Conservation (phyloP, 64 coral and sea anemone species). For the Montipora sp. region DNA sequence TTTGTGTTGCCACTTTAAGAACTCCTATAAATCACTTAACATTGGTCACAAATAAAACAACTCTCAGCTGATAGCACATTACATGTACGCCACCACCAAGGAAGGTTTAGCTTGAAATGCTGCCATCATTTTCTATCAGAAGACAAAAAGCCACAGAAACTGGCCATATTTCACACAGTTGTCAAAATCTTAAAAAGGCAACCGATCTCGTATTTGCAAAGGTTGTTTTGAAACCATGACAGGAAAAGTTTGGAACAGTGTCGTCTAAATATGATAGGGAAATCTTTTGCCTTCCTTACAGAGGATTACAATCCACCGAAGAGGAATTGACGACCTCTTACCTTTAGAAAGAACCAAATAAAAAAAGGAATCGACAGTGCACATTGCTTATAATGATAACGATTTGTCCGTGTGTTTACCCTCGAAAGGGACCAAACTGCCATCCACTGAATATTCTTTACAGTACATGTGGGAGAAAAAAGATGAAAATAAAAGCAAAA, state of each 20-base stretch:
- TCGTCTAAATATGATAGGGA: no score
- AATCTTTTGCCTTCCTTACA: no score
- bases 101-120: slow-evolving; percentile 13
- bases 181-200: no score
- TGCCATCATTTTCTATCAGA: background rate
- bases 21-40: slow-evolving; percentile 34
- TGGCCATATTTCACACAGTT: no score
- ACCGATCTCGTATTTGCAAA: no score
- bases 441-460: slow-evolving; percentile 24
- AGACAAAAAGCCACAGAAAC: no score
- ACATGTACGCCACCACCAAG: background rate
- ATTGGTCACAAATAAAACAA: background rate
- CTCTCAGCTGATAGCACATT: background rate
- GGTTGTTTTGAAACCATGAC: no score
- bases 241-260: no score
- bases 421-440: background rate
- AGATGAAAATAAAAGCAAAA: background rate
- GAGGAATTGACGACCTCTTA: background rate
- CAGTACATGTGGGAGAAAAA: background rate
- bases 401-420: slow-evolving; percentile 24
- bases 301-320: no score
- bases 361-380: background rate
- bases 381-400: background rate
- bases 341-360: background rate
- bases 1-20: slow-evolving; percentile 36